Conservation (phyloP, 2,113 vertebrate species). For the Phocoena sinus region DNA sequence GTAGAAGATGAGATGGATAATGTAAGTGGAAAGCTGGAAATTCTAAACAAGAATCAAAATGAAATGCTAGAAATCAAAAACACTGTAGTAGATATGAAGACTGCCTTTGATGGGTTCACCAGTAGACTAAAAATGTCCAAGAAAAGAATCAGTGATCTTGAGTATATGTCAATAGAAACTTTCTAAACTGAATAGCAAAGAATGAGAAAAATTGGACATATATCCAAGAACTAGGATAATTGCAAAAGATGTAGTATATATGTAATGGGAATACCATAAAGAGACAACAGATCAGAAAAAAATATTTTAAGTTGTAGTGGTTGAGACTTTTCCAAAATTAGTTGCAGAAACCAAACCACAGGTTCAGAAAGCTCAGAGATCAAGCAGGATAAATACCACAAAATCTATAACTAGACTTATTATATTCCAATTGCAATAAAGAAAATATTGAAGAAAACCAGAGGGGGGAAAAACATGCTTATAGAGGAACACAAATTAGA, state of each 20-base stretch:
- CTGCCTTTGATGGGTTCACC: neutral
- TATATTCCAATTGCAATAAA: neutral
- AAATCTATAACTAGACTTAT: neutral
- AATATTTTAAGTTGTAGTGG: neutral
- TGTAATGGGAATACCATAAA: neutral
- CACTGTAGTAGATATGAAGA: neutral
- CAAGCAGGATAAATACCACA: neutral
- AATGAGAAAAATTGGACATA: neutral
- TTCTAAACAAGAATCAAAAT: neutral
- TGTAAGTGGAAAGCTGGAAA: neutral
- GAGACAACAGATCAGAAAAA: neutral
- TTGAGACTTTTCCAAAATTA: neutral
- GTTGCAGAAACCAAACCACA: neutral
- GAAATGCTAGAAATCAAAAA: neutral
- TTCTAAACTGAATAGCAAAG: neutral
- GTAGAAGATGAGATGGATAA: neutral
- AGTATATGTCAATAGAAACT: neutral
- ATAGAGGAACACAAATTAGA: neutral
- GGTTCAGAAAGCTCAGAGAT: neutral
- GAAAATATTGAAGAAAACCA: neutral
- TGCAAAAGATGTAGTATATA: neutral
- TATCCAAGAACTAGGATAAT: neutral
- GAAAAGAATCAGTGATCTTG: neutral
- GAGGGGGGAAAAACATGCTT: accelerated
- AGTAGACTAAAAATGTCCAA: neutral